Percentiles rank a stretch among this genome's conserved stretches.
These are phyloP conservation scores for Micronycteris hirsuta DNA, from an alignment of 2,113 vertebrate species.

Conservation along the genomic window DNA sequence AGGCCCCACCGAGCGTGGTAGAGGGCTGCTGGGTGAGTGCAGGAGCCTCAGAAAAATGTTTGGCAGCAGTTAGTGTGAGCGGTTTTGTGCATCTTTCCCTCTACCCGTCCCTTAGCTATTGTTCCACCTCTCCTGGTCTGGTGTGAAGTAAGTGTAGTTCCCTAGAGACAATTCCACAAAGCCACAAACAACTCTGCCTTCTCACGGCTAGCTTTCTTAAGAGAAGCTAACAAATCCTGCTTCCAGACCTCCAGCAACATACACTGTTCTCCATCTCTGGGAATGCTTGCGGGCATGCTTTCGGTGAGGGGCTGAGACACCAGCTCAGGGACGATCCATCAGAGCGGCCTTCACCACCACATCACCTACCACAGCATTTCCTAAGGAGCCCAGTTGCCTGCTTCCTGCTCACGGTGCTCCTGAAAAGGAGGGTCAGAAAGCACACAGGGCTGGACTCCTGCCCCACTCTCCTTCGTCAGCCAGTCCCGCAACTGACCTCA, in stretches of 20 bases:
- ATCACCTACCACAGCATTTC: not conserved
- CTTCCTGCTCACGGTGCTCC: not conserved
- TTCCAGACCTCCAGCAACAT: not conserved
- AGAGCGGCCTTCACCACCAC: not conserved
- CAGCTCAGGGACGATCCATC: fast-evolving
- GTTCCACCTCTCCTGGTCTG: not conserved
- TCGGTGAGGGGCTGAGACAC: not conserved
- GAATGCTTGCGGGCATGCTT: not conserved
- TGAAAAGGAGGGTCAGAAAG: not conserved
- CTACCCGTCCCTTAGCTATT: not conserved
- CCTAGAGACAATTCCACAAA: not conserved
- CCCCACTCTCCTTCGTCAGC: not conserved
- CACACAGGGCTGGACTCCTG: not conserved
- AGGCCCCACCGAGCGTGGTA: not conserved
- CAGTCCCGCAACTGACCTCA: not conserved
- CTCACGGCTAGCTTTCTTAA: not conserved
- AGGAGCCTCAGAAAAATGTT: not conserved
- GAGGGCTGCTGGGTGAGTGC: not conserved
- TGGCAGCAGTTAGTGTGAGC: not conserved
- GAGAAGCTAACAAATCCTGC: not conserved
- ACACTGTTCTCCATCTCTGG: not conserved
- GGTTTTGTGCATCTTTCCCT: not conserved
- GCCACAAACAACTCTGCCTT: not conserved
- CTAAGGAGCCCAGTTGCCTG: not conserved
- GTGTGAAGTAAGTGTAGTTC: not conserved